Base-by-base conservation (phyloP, 2,113 vertebrate genomes). In the Tretioscincus oriximinensis region DNA sequence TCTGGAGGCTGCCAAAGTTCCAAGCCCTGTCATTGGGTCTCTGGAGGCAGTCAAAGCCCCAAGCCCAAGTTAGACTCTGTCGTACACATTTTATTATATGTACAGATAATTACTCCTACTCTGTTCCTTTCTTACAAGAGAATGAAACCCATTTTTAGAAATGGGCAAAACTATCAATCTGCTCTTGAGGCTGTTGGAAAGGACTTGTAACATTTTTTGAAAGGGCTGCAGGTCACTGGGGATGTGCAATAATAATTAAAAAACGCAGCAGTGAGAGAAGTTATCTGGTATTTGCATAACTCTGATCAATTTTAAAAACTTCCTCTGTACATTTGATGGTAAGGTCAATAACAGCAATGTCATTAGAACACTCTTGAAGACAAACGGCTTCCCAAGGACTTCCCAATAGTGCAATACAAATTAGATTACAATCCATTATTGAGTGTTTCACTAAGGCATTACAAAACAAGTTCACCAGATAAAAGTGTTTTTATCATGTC, bases 351-450 rank as follows among this genome's bases (percentile, higher is more conserved):
- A 66, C 35, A 86, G 49, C 83, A 64, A 35, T 73, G 84, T 69
- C 73, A 58, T 76, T 70, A 70, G 80, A 80, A 65, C 72, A 58
- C 31, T 86, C 72, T 83, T 73, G 72, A 72, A 84, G 77, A 66
- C 76, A 22, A 60, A 20, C 45, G 21, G 64, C 14, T 58, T 84
- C 78, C 76, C 21, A 83, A 79, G 1, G 29, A 51, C 41, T 85
- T 86, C 80, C 76, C 73, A n/a, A 66, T 51, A 77, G 77, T 87
- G 75, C 77, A 47, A 80, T 45, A 84, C 83, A 80, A 83, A 80
- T 81, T 22, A 78, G 72, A 60, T 73, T 63, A 66, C 54, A 83
- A 83, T 76, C 66, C 77, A 63, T n/a, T 49, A 73, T 45, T 31
- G 78, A 77, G 63, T 21, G 21, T 72, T 70, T 49, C 9, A 24